Conservation (phyloP, 2,797 vertebrate species). For the Spatula clypeata region DNA sequence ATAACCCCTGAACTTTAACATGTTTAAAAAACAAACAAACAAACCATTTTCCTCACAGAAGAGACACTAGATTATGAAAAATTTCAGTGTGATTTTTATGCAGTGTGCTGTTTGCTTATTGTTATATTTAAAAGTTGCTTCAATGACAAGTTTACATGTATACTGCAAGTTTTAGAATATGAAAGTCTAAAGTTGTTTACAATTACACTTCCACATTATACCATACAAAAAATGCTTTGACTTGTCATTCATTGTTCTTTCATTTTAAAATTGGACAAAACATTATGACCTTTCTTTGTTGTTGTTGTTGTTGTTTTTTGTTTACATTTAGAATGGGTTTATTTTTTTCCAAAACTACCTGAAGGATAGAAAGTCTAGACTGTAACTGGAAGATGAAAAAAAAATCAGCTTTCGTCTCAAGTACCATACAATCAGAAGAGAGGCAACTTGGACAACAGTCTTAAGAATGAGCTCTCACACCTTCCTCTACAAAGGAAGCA, state of each 20-base stretch:
- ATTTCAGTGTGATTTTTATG: neutral
- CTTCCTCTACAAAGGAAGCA: neutral
- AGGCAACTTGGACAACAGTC: neutral
- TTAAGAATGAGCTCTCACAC: neutral
- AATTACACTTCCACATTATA: neutral
- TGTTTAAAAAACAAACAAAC: neutral
- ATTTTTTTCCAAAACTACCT: neutral
- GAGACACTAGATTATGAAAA: neutral
- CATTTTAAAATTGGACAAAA: neutral
- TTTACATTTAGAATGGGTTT: neutral
- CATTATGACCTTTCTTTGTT: neutral
- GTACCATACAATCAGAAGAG: neutral
- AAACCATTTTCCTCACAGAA: neutral
- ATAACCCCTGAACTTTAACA: neutral
- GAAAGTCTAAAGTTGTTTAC: neutral
- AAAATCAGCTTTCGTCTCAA: neutral
- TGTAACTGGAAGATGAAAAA: neutral
- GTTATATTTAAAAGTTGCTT: neutral
- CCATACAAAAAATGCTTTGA: neutral
- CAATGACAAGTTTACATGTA: neutral
- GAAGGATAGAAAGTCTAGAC: neutral
- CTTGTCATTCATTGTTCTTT: neutral
- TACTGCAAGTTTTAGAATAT: neutral
- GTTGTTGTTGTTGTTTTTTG: neutral
- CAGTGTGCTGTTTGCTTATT: neutral